Percentiles rank a stretch among this genome's conserved stretches.
Evolutionary conservation across 2,888 invertebrate species (phyloP).

Genomic region (Polydrusus cervinus): DNA sequence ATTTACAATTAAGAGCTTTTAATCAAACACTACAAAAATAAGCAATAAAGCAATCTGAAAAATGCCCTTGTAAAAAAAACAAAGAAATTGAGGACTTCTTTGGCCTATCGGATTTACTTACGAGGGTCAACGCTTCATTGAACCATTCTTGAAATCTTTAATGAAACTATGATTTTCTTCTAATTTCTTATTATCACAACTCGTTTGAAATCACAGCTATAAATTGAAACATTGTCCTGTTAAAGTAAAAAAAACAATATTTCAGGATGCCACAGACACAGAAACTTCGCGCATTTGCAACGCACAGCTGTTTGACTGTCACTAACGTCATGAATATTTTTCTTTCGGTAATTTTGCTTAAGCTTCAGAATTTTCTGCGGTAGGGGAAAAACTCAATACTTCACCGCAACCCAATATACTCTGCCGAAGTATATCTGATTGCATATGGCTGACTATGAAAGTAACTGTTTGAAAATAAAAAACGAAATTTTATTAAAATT

Average conservation of each 20-base stretch:
- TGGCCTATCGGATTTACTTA: constrained; percentile 46
- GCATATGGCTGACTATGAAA: neutral
- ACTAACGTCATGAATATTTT: constrained; percentile 23
- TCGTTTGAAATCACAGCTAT: constrained; percentile 58
- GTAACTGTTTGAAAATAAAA: too few species aligned
- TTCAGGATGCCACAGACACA: constrained; percentile 42
- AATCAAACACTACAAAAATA: neutral
- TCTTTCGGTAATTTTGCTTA: constrained; percentile 13
- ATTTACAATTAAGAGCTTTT: neutral
- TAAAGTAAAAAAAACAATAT: constrained; percentile 48
- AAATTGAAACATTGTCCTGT: constrained; percentile 54
- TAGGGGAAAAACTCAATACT: constrained; percentile 16
- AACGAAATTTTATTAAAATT: too few species aligned
- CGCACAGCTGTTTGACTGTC: constrained; percentile 58
- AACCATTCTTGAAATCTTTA: constrained; percentile 53
- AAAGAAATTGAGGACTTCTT: constrained; percentile 42
- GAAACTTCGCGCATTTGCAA: constrained; percentile 35
- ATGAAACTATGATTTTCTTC: constrained; percentile 54
- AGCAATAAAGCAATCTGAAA: constrained; percentile 1
- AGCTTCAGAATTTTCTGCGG: neutral
- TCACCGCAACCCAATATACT: neutral
- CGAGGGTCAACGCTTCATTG: constrained; percentile 58
- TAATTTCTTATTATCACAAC: constrained; percentile 58
- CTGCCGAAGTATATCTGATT: neutral
- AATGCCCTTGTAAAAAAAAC: constrained; percentile 29